Evolutionary conservation across 2,888 invertebrate genomes (phyloP), one percentile per base, ranked within the genome.

Genomic region (Chrysolina haemoptera): DNA sequence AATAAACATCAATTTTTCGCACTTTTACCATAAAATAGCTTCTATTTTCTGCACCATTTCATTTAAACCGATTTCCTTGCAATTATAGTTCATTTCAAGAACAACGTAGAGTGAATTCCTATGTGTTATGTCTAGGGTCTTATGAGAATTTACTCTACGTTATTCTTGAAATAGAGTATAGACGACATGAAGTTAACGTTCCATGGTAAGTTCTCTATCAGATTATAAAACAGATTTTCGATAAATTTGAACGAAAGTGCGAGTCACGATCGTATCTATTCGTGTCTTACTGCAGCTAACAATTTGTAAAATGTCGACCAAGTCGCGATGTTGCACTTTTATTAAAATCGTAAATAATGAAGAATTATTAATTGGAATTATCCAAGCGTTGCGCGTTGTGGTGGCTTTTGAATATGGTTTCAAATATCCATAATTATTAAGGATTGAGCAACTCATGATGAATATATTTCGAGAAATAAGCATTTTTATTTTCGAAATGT

Each of bases 321-420:
- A 59, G 22, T 9, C 35, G 27, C 14, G 14, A 27, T 59, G 35
- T 59, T 9, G 27, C 22, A 14, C n/a, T 20, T 55, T 55, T 6
- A 18, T 22, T 55, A 22, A 11, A 20, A 55, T 20, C 16, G 1
- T 9, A 2, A 48, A 10, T 18, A 55, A 55, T 55, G 22, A 22
- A 55, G 18, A 59, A n/a, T 59, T 27, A 6, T 35, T 59, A 27
- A 59, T 35, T 59, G 35, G 35, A 14, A n/a, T 59, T 35, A 59
- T 22, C 59, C 22, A 22, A 59, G 14, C 27, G 14, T 16, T 8
- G n/a, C n/a, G n/a, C n/a, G 27, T 27, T 27, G 27, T 5, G 6
- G 35, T 9, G 22, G 35, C 22, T 27, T 59, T 27, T 59, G 27
- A 20, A 20, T 55, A 59, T 14, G 14, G 35, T 27, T 59, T 35